phyloP scores from a whole-genome alignment of 2,888 invertebrate genomes.

The Eupithecia tripunctaria region DNA sequence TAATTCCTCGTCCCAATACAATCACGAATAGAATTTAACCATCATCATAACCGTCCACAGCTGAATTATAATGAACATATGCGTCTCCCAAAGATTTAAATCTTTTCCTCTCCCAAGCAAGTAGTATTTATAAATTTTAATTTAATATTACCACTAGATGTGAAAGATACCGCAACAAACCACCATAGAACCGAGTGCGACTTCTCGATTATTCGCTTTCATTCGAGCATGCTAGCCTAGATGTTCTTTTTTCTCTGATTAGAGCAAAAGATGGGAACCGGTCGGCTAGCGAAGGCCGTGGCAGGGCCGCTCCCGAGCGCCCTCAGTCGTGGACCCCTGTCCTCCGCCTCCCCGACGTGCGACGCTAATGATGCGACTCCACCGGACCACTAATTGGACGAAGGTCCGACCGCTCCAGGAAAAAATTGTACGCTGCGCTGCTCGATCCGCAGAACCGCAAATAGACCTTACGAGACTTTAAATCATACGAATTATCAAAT shows the following conservation, averaged over 20 bases:
- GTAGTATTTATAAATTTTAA: neutral
- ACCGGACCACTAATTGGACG: slow-evolving; percentile 80
- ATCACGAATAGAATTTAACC: neutral
- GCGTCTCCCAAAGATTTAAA: too few species aligned
- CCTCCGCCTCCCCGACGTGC: slow-evolving; percentile 46
- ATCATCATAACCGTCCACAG: neutral
- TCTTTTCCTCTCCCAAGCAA: neutral
- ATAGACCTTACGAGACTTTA: slow-evolving; percentile 57
- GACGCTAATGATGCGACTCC: slow-evolving; percentile 78
- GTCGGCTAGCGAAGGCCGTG: slow-evolving; percentile 74
- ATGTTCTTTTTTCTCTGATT: slow-evolving; percentile 79
- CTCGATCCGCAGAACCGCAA: slow-evolving; percentile 64
- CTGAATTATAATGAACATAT: neutral
- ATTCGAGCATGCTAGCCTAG: slow-evolving; percentile 70
- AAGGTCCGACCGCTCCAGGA: slow-evolving; percentile 68
- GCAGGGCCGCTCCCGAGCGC: slow-evolving; percentile 64
- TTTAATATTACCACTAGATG: neutral
- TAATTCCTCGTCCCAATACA: neutral
- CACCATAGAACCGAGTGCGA: slow-evolving; percentile 69
- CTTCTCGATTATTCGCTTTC: slow-evolving; percentile 77
- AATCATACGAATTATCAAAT: slow-evolving; percentile 62
- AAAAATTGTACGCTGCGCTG: slow-evolving; percentile 64
- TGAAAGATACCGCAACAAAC: slow-evolving; percentile 68
- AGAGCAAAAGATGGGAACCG: slow-evolving; percentile 83
- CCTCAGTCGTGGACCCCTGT: slow-evolving; percentile 56